These are phyloP conservation scores for Diphyllodes magnificus DNA, from an alignment of 2,113 vertebrate species.

Conservation along the genomic window DNA sequence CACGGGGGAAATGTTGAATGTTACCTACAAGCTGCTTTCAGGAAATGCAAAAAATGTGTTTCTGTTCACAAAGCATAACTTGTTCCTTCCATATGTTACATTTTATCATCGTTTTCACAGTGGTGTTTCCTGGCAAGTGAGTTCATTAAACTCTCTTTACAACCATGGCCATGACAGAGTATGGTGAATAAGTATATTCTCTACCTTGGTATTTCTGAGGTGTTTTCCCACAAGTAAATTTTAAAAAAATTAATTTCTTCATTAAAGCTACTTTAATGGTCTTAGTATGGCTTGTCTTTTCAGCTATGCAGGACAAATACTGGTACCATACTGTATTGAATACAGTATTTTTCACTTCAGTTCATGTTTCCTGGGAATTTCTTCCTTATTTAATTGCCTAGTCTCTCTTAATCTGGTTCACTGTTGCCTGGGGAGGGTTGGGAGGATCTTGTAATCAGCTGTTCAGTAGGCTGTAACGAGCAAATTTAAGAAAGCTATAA, in stretches of 20 bases:
- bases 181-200: neutral
- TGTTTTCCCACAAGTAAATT: neutral
- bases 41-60: neutral
- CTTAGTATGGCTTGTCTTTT: neutral
- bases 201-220: neutral
- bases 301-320: neutral
- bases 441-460: conserved; percentile 27
- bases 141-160: neutral
- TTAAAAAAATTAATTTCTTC: neutral
- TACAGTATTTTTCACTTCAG: neutral
- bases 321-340: neutral
- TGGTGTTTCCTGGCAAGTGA: neutral
- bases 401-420: neutral
- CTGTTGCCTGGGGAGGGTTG: neutral
- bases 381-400: conserved; percentile 16
- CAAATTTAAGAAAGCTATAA: neutral
- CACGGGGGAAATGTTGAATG: neutral
- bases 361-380: neutral
- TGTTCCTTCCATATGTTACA: neutral
- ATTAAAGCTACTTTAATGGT: neutral
- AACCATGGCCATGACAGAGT: neutral
- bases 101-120: neutral
- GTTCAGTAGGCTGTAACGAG: conserved; percentile 21
- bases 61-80: neutral
- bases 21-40: neutral